Evolutionary conservation across 2,113 vertebrate species (phyloP).

Genomic region (Tichodroma muraria): DNA sequence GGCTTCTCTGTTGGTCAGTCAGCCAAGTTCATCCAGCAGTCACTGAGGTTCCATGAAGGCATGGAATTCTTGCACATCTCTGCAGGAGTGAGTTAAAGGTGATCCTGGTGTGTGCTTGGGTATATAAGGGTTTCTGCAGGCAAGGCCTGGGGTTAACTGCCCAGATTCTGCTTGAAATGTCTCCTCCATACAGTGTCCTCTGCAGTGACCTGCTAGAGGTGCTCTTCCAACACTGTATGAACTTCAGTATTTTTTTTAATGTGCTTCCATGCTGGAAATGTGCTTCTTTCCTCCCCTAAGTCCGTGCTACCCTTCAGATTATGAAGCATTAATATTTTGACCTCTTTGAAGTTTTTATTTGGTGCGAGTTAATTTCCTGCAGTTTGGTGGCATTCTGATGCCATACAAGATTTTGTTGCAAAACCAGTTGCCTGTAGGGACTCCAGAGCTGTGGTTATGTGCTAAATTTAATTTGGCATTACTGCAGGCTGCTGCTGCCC

Average conservation of each 20-base stretch:
- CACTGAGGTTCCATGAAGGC: accelerated
- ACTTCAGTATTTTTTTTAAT: neutral
- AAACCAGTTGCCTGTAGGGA: neutral
- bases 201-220: neutral
- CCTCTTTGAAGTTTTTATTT: neutral
- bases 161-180: neutral
- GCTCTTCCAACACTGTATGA: neutral
- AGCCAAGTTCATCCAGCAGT: neutral
- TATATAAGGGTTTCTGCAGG: neutral
- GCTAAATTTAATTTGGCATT: neutral
- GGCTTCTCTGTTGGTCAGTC: neutral
- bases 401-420: neutral
- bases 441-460: neutral
- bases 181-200: neutral
- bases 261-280: neutral
- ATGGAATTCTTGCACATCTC: neutral
- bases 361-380: neutral
- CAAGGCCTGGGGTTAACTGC: neutral
- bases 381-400: neutral
- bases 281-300: neutral
- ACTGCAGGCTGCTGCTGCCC: neutral
- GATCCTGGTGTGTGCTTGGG: neutral
- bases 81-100: neutral
- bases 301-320: neutral
- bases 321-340: neutral